Evolutionary conservation across 2,113 vertebrate genomes (phyloP), one percentile per base, ranked within the genome.

Genomic region (Dipodomys merriami): DNA sequence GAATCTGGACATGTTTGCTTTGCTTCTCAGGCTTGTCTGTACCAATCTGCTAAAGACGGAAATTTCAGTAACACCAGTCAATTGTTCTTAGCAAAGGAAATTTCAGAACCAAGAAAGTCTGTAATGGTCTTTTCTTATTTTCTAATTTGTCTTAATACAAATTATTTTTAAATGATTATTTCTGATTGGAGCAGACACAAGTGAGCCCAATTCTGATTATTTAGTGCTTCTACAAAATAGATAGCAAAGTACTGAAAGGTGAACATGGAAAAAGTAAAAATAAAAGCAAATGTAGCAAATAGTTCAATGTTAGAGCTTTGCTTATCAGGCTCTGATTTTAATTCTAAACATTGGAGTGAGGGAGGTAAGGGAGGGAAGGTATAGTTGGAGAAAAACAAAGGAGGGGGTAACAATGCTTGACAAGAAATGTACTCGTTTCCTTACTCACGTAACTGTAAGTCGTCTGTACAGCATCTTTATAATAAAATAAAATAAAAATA

Each of bases 101-200:
- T 62, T 29, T 87, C 60, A 77, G 13, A 88, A 86, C 35, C 20
- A 83, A 83, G 13, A 69, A 80, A 85, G 79, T 76, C 27, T 67
- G 5, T 29, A 39, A 9, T 35, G 53, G 19, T 87, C 16, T 77
- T 86, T 86, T 73, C 30, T 64, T n/a, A 53, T 81, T 83, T 86
- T 35, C 27, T 83, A 79, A 81, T 73, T 95, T 68, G 76, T 46
- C 78, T 91, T 62, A 39, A 35, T 15, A 79, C 83, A 64, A 62
- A 46, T 33, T 35, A 71, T 7, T 33, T 29, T 72, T 74, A 74
- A 77, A n/a, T n/a, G 0, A 57, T 86, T 23, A n/a, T 39, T 83
- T 93, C 72, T 46, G n/a, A 18, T 69, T 29, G 71, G 11, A 83
- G 53, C 9, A 77, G n/a, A 87, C 20, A 64, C 20, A 73, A 86